Evolutionary conservation across 2,888 invertebrate genomes (phyloP).

Genomic region (Perithous albicinctus): DNA sequence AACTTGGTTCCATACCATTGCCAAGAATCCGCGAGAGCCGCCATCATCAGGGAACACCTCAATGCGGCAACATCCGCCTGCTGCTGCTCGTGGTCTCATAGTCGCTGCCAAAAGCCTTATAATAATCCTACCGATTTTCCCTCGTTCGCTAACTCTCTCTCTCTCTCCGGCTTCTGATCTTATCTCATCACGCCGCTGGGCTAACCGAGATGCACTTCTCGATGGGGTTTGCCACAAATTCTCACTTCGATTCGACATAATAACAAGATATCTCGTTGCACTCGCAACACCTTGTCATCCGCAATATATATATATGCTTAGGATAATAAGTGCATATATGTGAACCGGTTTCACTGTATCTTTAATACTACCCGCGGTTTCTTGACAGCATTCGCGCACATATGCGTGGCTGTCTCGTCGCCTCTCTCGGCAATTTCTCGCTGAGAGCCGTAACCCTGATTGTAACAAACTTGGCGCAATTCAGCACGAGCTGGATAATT

Average conservation of each 20-base stretch:
- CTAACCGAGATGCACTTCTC: no score
- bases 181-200: no score
- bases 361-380: background rate
- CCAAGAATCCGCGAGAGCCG: constrained; percentile 51
- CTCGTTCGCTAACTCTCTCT: constrained; percentile 3
- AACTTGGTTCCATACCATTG: constrained; percentile 38
- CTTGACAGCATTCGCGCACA: constrained; percentile 8
- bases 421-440: background rate
- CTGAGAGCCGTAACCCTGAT: constrained; percentile 9
- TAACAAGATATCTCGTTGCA: background rate
- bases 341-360: constrained; percentile 15
- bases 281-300: constrained; percentile 10
- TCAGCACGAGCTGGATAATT: constrained; percentile 15
- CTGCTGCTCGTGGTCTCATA: background rate
- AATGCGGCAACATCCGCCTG: constrained; percentile 11
- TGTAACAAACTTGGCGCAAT: constrained; percentile 19
- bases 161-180: no score
- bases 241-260: constrained; percentile 26
- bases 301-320: constrained; percentile 1
- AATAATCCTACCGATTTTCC: constrained; percentile 11
- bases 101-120: constrained; percentile 22
- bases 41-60: background rate
- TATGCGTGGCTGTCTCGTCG: background rate
- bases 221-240: constrained; percentile 2
- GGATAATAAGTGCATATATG: background rate